Evolutionary conservation across 2,888 invertebrate genomes (phyloP), one percentile per base, ranked within the genome.

Genomic region (Euspilapteryx auroguttella): DNA sequence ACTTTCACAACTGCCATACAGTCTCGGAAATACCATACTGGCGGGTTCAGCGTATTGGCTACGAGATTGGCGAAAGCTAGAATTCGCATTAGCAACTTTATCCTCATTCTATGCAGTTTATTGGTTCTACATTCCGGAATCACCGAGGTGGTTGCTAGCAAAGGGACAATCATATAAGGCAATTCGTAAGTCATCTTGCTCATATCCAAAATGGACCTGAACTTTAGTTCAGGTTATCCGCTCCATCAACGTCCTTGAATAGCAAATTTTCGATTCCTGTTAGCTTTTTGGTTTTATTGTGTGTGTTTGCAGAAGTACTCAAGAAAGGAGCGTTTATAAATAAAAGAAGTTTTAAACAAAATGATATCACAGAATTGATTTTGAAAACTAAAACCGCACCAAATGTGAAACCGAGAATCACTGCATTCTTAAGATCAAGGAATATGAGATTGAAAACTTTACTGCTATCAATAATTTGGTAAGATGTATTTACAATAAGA

Each of bases 1-100:
- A 22, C 36, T 83, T n/a, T 80, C 81, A 39, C 83, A 83, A 49
- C 54, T 82, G 26, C 82, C 83, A 3, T 84, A 81, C 47, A 80
- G 81, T 11, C 44, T 83, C 25, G 83, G 82, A 1, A 80, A 75
- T 37, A 59, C 78, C 3, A 40, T 79, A 10, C 78, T 84, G 78
- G 78, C 82, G 2, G 51, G 51, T 2, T 40, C 82, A 8, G 79
- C 83, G 1, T 82, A 79, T 41, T 68, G 63, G 44, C 45, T 81
- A 4, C 55, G 82, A 39, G 80, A 83, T 43, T 85, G 85, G 84
- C 68, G 82, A 34, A 54, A 75, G 34, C 52, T 84, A 8, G 80
- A 83, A 45, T 56, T 82, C 14, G 55, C 65, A 4, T 50, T 83
- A 28, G 79, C 81, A 1, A 36, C 61, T 2, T 38, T 81, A 11